A percentile compares a stretch with the other conserved stretches of the same genome.
phyloP scores from a whole-genome alignment of 1,140 invertebrate genomes.

The Drosophila leontia region DNA sequence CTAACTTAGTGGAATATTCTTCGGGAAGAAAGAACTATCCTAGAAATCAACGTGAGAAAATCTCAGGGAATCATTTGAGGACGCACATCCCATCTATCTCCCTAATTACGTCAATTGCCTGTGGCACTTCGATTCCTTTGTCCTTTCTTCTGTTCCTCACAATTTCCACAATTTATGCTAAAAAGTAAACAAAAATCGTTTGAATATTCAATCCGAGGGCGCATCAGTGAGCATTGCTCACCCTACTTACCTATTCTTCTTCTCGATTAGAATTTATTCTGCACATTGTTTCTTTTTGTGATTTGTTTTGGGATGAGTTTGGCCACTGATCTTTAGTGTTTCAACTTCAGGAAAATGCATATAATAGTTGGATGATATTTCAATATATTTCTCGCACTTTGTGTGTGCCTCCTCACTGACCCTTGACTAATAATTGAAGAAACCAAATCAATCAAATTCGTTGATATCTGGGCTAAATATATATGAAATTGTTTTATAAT shows the following conservation, averaged over 20 bases:
- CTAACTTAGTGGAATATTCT: background rate
- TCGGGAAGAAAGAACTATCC: too few species aligned
- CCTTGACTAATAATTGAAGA: constrained; percentile 18
- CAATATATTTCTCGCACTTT: constrained; percentile 1
- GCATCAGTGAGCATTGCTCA: constrained; percentile 29
- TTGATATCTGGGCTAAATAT: constrained; percentile 9
- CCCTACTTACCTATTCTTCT: constrained; percentile 34
- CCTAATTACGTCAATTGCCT: constrained; percentile 76
- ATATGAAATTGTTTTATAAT: constrained; percentile 6
- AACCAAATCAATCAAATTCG: background rate
- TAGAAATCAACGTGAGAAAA: constrained; percentile 68
- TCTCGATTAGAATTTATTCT: constrained; percentile 11
- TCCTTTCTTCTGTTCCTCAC: constrained; percentile 12
- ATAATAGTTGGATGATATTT: background rate
- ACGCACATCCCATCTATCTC: constrained; percentile 35
- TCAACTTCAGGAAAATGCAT: background rate
- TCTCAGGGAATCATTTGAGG: constrained; percentile 21
- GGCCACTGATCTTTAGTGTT: constrained; percentile 54
- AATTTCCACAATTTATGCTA: constrained; percentile 67
- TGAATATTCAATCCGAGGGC: constrained; percentile 65
- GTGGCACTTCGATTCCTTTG: constrained; percentile 55
- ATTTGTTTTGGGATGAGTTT: constrained; percentile 62
- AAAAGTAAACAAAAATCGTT: constrained; percentile 74
- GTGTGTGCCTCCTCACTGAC: constrained; percentile 12
- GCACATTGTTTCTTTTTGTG: constrained; percentile 53